Evolutionary conservation across 1,140 invertebrate genomes (phyloP).

Genomic region (Drosophila insularis): DNA sequence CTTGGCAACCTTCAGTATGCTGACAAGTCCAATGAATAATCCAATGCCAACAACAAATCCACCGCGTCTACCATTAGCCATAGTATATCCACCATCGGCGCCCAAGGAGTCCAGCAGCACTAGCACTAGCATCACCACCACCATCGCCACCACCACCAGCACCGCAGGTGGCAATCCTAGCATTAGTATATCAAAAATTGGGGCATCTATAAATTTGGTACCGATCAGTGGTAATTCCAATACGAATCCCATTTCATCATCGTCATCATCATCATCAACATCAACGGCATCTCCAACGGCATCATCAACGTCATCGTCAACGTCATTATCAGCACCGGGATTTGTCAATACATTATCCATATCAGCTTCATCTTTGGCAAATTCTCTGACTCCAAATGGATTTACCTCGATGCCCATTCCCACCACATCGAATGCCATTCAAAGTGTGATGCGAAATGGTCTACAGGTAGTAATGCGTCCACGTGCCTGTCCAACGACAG

Average conservation of each 20-base stretch:
- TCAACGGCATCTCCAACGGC: too few species aligned
- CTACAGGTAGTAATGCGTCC: background rate
- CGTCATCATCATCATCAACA: background rate
- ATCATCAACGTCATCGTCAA: too few species aligned
- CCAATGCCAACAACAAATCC: background rate
- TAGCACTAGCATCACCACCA: background rate
- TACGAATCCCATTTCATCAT: background rate
- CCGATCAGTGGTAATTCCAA: background rate
- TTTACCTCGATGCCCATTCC: background rate
- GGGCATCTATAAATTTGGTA: slow-evolving; percentile 21
- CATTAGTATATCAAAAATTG: slow-evolving; percentile 30
- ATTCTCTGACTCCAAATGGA: background rate
- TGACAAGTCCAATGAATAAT: background rate
- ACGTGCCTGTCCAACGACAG: background rate
- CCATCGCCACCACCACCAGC: background rate
- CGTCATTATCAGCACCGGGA: background rate
- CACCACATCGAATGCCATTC: background rate
- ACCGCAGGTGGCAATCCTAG: background rate
- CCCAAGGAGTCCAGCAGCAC: background rate
- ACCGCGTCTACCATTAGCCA: slow-evolving; percentile 45
- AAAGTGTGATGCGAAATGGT: background rate
- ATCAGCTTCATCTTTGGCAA: background rate
- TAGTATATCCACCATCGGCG: slow-evolving; percentile 44
- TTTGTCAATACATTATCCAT: background rate
- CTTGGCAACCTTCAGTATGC: background rate